Base-by-base conservation (phyloP, 2,797 vertebrate species). In the Characodon lateralis region DNA sequence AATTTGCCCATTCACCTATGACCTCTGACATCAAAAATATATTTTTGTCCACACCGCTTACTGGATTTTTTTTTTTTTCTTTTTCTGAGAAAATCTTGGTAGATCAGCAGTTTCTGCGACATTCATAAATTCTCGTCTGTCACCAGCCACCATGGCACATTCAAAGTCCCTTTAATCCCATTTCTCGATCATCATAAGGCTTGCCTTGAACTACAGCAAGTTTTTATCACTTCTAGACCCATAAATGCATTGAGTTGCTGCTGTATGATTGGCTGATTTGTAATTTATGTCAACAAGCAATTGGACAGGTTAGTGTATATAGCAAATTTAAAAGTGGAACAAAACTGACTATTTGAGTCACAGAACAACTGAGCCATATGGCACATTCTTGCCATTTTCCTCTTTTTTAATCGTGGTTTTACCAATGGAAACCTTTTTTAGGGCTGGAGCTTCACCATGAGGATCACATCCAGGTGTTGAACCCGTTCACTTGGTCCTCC, bases 381-480 rank as follows among this genome's bases (percentile, higher is more conserved):
- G 48, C 31, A 22, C 24, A 12, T 18, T 16, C 18, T 22, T 35
- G 61, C 8, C 28, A 43, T 53, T 28, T 68, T 56, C 14, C 7
- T 39, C 65, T 66, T 75, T 73, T 72, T 55, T 31, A 18, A 48
- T 48, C 18, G 4, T 28, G 24, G 72, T 69, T 35, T 16, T 24
- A 14, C 18, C 73, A 55, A 72, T 55, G 35, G 65, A 51, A 12
- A 77, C 2, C 43, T 58, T 73, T 74, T 77, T 87, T 66, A 5
- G n/a, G 31, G 50, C 68, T 9, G 0, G 13, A 24, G 41, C n/a
- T 66, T 72, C 80, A 76, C 85, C 79, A 84, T 77, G 16, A 74
- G 88, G 89, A 90, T 81, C 78, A 51, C 75, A 76, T 56, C 68
- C 91, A 88, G 91, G 91, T 91, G 87, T 90, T 79, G 39, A 71